Evolutionary conservation across 64 coral and sea anemone genomes (phyloP).

Genomic region (Stichodactyla mertensii): DNA sequence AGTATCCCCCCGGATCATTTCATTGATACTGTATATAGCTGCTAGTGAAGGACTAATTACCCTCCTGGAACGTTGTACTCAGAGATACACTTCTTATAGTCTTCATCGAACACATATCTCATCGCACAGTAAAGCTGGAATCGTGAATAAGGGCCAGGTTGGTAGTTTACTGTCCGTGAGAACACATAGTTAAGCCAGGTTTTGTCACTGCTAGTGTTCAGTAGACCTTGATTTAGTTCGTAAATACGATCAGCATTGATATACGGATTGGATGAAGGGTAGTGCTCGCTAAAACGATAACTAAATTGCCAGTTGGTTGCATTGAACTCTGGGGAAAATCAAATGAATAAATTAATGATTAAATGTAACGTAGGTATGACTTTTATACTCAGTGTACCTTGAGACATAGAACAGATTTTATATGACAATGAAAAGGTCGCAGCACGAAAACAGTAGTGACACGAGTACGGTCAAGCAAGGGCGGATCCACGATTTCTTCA

Average conservation of each 20-base stretch:
- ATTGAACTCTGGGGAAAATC: slow-evolving; percentile 46
- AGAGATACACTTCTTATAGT: slow-evolving; percentile 52
- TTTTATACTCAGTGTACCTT: too few species aligned
- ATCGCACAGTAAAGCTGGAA: slow-evolving; percentile 79
- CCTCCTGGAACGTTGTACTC: slow-evolving; percentile 85
- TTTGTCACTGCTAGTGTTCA: slow-evolving; percentile 68
- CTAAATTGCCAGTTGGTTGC: slow-evolving; percentile 54
- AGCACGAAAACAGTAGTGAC: too few species aligned
- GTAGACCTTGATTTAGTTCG: slow-evolving; percentile 69
- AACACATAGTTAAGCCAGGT: slow-evolving; percentile 59
- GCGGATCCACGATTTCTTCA: too few species aligned
- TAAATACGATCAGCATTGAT: slow-evolving; percentile 79
- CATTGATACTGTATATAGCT: too few species aligned
- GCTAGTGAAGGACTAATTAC: slow-evolving; percentile 1
- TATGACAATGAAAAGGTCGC: too few species aligned
- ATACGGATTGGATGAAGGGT: slow-evolving; percentile 51
- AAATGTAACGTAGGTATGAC: not conserved
- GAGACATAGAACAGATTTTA: too few species aligned
- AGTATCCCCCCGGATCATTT: too few species aligned
- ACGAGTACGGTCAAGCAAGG: too few species aligned
- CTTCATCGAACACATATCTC: slow-evolving; percentile 51
- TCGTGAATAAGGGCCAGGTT: slow-evolving; percentile 54
- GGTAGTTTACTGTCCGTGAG: slow-evolving; percentile 72
- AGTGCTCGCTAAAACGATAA: slow-evolving; percentile 71
- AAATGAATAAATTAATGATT: not conserved